Conservation (phyloP, 2,888 invertebrate species). For the Esperia sulphurella region DNA sequence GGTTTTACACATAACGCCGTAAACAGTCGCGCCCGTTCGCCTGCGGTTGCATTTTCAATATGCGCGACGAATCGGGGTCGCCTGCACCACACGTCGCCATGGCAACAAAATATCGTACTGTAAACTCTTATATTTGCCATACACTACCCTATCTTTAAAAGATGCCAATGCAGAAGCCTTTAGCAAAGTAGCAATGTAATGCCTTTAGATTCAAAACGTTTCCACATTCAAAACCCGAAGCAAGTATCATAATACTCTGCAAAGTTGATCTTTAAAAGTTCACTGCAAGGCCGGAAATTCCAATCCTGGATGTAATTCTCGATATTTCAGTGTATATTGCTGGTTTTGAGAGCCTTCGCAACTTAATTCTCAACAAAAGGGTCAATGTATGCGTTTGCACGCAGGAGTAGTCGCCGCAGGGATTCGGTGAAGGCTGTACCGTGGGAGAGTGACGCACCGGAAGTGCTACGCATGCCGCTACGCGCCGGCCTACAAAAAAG, state of each 20-base stretch:
- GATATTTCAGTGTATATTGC: background rate
- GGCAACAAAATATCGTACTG: too few species aligned
- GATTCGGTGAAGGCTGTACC: background rate
- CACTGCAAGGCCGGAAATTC: background rate
- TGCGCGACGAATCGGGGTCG: background rate
- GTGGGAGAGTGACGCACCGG: slow-evolving; percentile 1
- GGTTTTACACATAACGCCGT: background rate
- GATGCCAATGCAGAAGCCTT: background rate
- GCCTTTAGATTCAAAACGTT: background rate
- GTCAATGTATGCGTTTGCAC: background rate
- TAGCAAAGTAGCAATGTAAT: background rate
- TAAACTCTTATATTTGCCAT: background rate
- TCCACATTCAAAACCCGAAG: background rate
- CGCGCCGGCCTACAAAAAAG: background rate
- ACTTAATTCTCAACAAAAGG: background rate
- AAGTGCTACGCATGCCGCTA: background rate
- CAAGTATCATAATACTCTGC: background rate
- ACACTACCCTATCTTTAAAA: background rate
- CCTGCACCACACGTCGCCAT: background rate
- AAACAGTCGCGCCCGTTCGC: background rate
- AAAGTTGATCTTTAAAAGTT: background rate
- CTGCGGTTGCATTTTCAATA: background rate
- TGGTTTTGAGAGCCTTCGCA: background rate
- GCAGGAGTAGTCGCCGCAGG: background rate
- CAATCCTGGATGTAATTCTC: too few species aligned